Conservation (phyloP, 2,888 invertebrate species). For the Drosophila anceps region DNA sequence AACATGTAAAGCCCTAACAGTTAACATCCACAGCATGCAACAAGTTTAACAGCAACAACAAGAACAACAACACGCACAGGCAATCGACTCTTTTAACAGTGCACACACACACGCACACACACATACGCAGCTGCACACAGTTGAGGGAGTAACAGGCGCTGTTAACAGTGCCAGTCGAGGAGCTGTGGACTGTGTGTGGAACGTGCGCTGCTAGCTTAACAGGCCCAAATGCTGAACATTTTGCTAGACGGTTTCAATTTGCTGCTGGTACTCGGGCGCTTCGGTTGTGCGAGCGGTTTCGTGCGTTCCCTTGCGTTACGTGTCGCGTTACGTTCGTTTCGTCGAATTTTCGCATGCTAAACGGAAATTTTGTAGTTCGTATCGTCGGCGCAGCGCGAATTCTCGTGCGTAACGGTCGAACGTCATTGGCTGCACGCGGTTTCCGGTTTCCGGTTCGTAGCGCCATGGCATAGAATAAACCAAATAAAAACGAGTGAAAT, state of each 20-base stretch:
- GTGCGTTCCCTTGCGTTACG: constrained; percentile 48
- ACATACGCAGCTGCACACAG: neutral
- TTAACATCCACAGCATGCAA: constrained; percentile 68
- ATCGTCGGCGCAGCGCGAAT: constrained; percentile 46
- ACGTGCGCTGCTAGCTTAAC: constrained; percentile 40
- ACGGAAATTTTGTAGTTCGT: constrained; percentile 35
- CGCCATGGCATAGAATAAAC: constrained; percentile 52
- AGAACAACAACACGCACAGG: neutral
- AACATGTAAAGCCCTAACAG: constrained; percentile 35
- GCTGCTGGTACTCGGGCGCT: constrained; percentile 62
- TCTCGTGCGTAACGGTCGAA: constrained; percentile 48
- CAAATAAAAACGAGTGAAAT: constrained; percentile 11
- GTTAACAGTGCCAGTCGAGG: constrained; percentile 34
- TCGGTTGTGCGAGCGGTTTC: constrained; percentile 78
- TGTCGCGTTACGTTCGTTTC: constrained; percentile 36
- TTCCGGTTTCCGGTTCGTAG: constrained; percentile 46
- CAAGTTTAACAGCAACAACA: constrained; percentile 56
- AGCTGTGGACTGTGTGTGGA: constrained; percentile 26
- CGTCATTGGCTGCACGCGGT: constrained; percentile 45
- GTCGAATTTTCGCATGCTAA: constrained; percentile 47
- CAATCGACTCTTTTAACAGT: neutral
- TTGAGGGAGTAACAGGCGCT: neutral
- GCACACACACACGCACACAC: neutral
- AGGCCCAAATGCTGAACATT: constrained; percentile 26
- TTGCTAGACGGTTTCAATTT: constrained; percentile 46